A percentile compares a stretch with the other conserved stretches of the same genome.
These are phyloP conservation scores for Zosterops hypoxanthus DNA, from an alignment of 2,113 vertebrate genomes.

Conservation along the genomic window DNA sequence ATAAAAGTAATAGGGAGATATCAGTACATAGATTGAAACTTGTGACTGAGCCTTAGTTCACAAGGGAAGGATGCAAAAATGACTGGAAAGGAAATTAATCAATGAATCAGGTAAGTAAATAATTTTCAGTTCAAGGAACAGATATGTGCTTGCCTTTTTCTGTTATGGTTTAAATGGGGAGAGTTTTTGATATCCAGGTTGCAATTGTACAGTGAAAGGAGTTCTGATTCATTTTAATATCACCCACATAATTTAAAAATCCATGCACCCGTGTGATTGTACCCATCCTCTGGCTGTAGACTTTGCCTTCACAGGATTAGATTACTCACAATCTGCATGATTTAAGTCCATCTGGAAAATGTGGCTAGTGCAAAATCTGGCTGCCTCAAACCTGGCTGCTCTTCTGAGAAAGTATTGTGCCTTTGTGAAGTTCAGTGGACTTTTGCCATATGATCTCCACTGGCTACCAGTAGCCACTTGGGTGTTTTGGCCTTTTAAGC, in stretches of 20 bases:
- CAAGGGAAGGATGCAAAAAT: neutral
- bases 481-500: slow-evolving; percentile 1
- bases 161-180: neutral
- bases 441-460: slow-evolving; percentile 15
- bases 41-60: neutral
- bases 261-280: neutral
- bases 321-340: neutral
- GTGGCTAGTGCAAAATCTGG: slow-evolving; percentile 6
- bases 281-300: neutral
- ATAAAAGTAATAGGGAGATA: neutral
- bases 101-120: neutral
- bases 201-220: neutral
- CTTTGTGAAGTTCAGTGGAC: neutral
- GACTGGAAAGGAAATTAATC: neutral
- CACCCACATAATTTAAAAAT: neutral
- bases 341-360: slow-evolving; percentile 21
- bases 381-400: slow-evolving; percentile 25
- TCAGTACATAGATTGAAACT: neutral
- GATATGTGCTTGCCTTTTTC: neutral
- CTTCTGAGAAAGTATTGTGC: slow-evolving; percentile 16
- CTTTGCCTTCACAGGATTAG: neutral
- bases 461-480: neutral
- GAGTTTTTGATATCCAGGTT: neutral
- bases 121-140: neutral
- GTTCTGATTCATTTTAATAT: neutral